These are phyloP conservation scores for Sycophila texana DNA, from an alignment of 2,888 invertebrate species.

Conservation along the genomic window DNA sequence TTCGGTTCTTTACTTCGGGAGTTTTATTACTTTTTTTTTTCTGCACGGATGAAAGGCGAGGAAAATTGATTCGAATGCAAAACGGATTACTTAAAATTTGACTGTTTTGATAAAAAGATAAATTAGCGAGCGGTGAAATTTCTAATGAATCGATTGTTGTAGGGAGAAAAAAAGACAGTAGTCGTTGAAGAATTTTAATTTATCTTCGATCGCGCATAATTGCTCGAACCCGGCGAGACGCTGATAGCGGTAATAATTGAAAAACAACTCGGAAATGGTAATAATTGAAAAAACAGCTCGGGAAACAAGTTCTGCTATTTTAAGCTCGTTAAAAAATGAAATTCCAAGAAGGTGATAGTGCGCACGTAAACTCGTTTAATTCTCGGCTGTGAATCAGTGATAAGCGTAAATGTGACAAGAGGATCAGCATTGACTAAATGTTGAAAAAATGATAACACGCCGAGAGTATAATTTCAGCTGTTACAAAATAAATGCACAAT, in stretches of 20 bases:
- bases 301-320: constrained; percentile 20
- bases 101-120: too few species aligned
- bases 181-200: too few species aligned
- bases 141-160: too few species aligned
- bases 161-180: too few species aligned
- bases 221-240: constrained; percentile 10
- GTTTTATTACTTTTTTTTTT: not conserved
- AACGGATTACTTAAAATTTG: too few species aligned
- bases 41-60: too few species aligned
- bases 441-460: constrained; percentile 52
- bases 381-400: constrained; percentile 43
- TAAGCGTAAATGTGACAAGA: constrained; percentile 38
- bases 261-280: not conserved
- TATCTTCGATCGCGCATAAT: constrained; percentile 4
- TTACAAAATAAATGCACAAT: constrained; percentile 46
- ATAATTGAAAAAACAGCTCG: constrained; percentile 14
- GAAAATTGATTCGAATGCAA: too few species aligned
- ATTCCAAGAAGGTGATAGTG: constrained; percentile 35
- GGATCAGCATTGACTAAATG: constrained; percentile 37
- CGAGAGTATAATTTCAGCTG: constrained; percentile 42
- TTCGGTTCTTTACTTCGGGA: not conserved
- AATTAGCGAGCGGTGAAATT: too few species aligned
- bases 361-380: constrained; percentile 10
- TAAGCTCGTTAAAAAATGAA: constrained; percentile 39
- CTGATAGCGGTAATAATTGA: not conserved